A percentile compares a stretch with the other conserved stretches of the same genome.
Conservation (phyloP, 2,888 invertebrate species). For the Sepioteuthis lessoniana region DNA sequence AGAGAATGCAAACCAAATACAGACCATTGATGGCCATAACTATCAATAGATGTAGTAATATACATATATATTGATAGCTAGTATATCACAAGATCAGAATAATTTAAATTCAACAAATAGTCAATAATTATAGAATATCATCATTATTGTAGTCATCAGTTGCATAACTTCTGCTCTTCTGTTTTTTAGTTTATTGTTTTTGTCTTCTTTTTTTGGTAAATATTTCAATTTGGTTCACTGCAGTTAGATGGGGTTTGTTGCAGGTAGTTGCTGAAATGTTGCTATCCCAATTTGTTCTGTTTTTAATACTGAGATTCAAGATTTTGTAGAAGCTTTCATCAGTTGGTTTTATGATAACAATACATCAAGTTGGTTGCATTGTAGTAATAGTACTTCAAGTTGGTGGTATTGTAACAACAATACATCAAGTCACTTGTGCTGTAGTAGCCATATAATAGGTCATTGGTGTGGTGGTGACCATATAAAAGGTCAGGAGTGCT, state of each 20-base stretch:
- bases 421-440: not conserved
- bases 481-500: not conserved
- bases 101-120: constrained; percentile 25
- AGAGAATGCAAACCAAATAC: not conserved
- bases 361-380: constrained; percentile 9
- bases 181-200: not conserved
- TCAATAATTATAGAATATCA: not conserved
- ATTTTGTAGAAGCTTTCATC: not conserved
- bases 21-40: not conserved
- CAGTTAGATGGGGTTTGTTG: constrained; percentile 33
- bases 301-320: not conserved
- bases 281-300: not conserved
- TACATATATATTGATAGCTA: constrained; percentile 33
- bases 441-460: not conserved
- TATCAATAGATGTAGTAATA: not conserved
- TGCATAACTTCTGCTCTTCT: constrained; percentile 18
- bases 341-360: constrained; percentile 6
- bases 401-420: constrained; percentile 12
- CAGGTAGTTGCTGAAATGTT: not conserved
- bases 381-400: not conserved
- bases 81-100: constrained; percentile 14
- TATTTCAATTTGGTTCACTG: not conserved
- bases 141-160: constrained; percentile 6
- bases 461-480: not conserved
- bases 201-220: not conserved